Base-by-base conservation (phyloP, 2,113 vertebrate species). In the Equus quagga region DNA sequence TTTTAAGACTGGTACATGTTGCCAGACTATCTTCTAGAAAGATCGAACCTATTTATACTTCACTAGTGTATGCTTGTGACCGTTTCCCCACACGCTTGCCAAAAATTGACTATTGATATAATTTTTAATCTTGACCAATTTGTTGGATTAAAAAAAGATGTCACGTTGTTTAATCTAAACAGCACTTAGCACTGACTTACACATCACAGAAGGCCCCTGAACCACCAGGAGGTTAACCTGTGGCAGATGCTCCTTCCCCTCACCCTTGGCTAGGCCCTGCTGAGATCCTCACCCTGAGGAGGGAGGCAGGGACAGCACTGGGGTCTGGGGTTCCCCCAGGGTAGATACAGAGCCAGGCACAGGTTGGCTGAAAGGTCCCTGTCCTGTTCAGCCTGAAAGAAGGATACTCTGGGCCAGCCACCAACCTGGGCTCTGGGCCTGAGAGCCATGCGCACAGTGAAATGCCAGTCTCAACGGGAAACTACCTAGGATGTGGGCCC, bases 91-190 rank as follows among this genome's bases (percentile, higher is more conserved):
- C 31, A 31, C 36, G 26, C 49, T 83, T 72, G 36, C 60, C 64
- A 33, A 60, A 95, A 94, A 73, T 7, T 54, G 44, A n/a, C 54
- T 14, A 36, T 10, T 10, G 23, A 12, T 46, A 70, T 21, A 3
- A 58, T 44, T 95, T 88, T 24, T 24, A 91, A 82, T 54, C 54
- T 89, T 46, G 62, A 76, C 26, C 44, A 73, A 44, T 33, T 93
- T 92, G n/a, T 89, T 89, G 36, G 9, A 33, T 87, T 95, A 60
- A 91, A 73, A 85, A 93, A 91, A 56, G 18, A 75, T 1, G 14
- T 87, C 70, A 89, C 81, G 8, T 62, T 60, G 12, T 65, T 91
- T 94, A 19, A 62, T 60, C 31, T 75, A 70, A 91, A 85, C 3
- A 54, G 36, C 56, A 79, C 19, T 75, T 28, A 67, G 21, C 56